These are phyloP conservation scores for Elymnias hypermnestra DNA, from an alignment of 1,140 invertebrate genomes.

Conservation along the genomic window DNA sequence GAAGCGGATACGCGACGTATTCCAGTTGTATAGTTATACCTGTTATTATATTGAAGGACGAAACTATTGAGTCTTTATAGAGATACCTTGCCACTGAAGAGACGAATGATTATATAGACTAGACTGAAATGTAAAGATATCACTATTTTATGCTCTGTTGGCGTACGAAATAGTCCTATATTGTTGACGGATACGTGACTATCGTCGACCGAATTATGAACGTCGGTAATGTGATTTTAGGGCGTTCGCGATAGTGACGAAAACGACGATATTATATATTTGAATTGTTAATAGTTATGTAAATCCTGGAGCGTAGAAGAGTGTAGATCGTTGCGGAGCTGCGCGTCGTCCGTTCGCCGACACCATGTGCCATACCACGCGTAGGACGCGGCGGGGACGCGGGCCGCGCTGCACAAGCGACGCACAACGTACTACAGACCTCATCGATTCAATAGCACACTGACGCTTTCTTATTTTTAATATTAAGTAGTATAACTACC, in stretches of 20 bases:
- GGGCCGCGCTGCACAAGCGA: slow-evolving; percentile 37
- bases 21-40: slow-evolving; percentile 68
- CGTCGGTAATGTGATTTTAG: slow-evolving; percentile 35
- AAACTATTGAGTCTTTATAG: slow-evolving; percentile 75
- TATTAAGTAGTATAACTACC: slow-evolving; percentile 66
- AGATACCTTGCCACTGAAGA: slow-evolving; percentile 74
- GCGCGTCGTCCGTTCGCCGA: slow-evolving; percentile 23
- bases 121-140: slow-evolving; percentile 75
- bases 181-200: slow-evolving; percentile 53
- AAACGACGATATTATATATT: slow-evolving; percentile 51
- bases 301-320: slow-evolving; percentile 39
- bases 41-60: slow-evolving; percentile 69
- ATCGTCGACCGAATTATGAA: slow-evolving; percentile 39
- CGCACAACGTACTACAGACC: slow-evolving; percentile 53
- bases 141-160: slow-evolving; percentile 76
- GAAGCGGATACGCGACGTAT: slow-evolving; percentile 66
- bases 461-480: slow-evolving; percentile 68
- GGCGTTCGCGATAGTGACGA: slow-evolving; percentile 53
- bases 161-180: slow-evolving; percentile 63
- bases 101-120: slow-evolving; percentile 72
- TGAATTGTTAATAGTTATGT: slow-evolving; percentile 53
- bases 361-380: slow-evolving; percentile 22
- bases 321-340: slow-evolving; percentile 30
- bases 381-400: not conserved
- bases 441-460: slow-evolving; percentile 62